Percentiles rank a stretch among this genome's conserved stretches.
Conservation (phyloP, 2,888 invertebrate species). For the Tiliacea aurago region DNA sequence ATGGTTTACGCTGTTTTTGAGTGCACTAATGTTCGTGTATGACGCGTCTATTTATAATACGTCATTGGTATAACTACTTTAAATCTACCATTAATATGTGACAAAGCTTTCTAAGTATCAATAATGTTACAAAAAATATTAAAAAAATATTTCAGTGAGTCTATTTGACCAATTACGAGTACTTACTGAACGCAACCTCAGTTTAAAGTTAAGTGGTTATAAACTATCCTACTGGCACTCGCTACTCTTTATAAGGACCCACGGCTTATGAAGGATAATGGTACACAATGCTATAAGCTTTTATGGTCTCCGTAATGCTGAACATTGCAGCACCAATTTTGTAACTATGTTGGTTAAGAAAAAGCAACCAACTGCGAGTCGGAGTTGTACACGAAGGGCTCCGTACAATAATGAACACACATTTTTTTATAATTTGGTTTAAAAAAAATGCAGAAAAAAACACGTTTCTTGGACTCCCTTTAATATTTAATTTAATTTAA, state of each 20-base stretch:
- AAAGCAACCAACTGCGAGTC: background rate
- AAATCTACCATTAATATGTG: background rate
- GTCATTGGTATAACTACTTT: too few species aligned
- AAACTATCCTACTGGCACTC: slow-evolving; percentile 80
- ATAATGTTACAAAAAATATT: slow-evolving; percentile 53
- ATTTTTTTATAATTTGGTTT: too few species aligned
- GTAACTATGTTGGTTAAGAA: slow-evolving; percentile 82
- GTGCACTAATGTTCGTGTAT: too few species aligned
- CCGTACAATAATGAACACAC: background rate
- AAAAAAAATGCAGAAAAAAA: too few species aligned
- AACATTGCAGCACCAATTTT: slow-evolving; percentile 64
- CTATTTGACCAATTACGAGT: slow-evolving; percentile 72
- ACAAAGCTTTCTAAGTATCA: slow-evolving; percentile 40
- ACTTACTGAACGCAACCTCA: slow-evolving; percentile 70
- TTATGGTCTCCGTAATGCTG: slow-evolving; percentile 76
- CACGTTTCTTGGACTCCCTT: too few species aligned
- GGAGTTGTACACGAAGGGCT: background rate
- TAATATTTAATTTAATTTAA: too few species aligned
- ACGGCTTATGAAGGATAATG: slow-evolving; percentile 85
- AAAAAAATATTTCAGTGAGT: slow-evolving; percentile 67
- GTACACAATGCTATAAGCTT: slow-evolving; percentile 80
- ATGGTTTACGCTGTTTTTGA: too few species aligned
- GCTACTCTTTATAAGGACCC: slow-evolving; percentile 80
- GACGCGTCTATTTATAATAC: too few species aligned
- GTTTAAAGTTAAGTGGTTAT: slow-evolving; percentile 80